These are phyloP conservation scores for Eutrigla gurnardus DNA, from an alignment of 2,797 vertebrate genomes.

Conservation along the genomic window DNA sequence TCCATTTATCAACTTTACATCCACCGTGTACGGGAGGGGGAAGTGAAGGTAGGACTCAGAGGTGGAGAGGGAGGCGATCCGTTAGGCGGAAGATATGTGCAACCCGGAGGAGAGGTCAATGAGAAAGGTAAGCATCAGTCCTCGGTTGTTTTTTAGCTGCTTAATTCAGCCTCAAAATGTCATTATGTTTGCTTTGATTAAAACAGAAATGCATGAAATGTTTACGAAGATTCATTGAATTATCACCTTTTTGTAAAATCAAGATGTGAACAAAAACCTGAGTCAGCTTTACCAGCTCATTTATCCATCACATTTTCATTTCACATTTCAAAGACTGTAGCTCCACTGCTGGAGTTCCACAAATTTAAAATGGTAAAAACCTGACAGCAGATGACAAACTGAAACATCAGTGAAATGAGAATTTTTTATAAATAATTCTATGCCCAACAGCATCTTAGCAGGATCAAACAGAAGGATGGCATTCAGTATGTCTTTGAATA, in stretches of 20 bases:
- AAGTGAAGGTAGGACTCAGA: constrained; percentile 48
- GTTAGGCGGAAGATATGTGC: constrained; percentile 2
- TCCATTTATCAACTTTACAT: constrained; percentile 87
- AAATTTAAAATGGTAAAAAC: constrained; percentile 40
- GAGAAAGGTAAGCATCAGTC: constrained; percentile 29
- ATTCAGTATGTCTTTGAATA: not conserved
- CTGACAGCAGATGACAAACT: constrained; percentile 38
- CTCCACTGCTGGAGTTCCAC: constrained; percentile 1
- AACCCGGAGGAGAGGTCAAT: constrained; percentile 25
- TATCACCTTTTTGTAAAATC: constrained; percentile 7
- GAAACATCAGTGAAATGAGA: constrained; percentile 35
- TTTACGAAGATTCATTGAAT: constrained; percentile 21
- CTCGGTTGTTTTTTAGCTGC: constrained; percentile 12
- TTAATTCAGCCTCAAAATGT: constrained; percentile 29
- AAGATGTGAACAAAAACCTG: constrained; percentile 9
- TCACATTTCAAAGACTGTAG: constrained; percentile 5
- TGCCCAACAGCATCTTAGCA: constrained; percentile 37
- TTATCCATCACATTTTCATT: not conserved
- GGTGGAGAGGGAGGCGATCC: constrained; percentile 13
- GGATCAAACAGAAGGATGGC: constrained; percentile 13
- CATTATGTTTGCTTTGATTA: constrained; percentile 13
- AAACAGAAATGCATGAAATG: constrained; percentile 3
- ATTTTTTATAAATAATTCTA: constrained; percentile 4
- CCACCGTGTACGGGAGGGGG: constrained; percentile 64
- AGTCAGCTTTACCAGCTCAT: constrained; percentile 22